phyloP scores from a whole-genome alignment of 92 coral and sea anemone species.

The Epizoanthus scotinus region DNA sequence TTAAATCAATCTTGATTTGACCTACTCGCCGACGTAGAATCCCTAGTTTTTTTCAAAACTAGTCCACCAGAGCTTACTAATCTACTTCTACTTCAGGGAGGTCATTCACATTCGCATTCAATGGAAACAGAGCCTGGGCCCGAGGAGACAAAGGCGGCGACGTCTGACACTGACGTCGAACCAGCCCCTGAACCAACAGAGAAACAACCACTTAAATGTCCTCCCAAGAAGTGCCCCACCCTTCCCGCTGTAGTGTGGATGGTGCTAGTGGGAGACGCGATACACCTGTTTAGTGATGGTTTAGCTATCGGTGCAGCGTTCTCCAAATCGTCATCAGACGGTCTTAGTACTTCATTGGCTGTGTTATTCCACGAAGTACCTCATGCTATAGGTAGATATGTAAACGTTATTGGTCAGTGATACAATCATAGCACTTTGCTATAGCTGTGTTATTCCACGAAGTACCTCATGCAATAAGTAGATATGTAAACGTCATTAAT shows the following conservation, averaged over 20 bases:
- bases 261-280: slow-evolving; percentile 62
- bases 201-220: slow-evolving; percentile 1
- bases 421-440: slow-evolving; percentile 61
- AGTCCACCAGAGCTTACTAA: no score
- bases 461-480: slow-evolving; percentile 76
- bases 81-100: slow-evolving; percentile 41
- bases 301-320: slow-evolving; percentile 84
- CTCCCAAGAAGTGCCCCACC: slow-evolving; percentile 2
- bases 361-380: slow-evolving; percentile 83
- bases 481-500: background rate
- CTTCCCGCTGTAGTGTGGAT: slow-evolving; percentile 55
- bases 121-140: background rate
- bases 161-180: background rate
- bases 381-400: slow-evolving; percentile 63
- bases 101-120: slow-evolving; percentile 66
- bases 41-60: no score
- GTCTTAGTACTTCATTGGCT: slow-evolving; percentile 82
- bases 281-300: slow-evolving; percentile 73
- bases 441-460: slow-evolving; percentile 82
- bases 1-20: no score
- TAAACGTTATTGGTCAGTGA: background rate
- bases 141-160: background rate
- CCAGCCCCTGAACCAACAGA: slow-evolving; percentile 4
- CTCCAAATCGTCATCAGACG: slow-evolving; percentile 69
- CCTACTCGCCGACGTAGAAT: no score